A percentile compares a stretch with the other conserved stretches of the same genome.
Evolutionary conservation across 1,140 invertebrate genomes (phyloP).

Genomic region (Tetramorium parvispinum): DNA sequence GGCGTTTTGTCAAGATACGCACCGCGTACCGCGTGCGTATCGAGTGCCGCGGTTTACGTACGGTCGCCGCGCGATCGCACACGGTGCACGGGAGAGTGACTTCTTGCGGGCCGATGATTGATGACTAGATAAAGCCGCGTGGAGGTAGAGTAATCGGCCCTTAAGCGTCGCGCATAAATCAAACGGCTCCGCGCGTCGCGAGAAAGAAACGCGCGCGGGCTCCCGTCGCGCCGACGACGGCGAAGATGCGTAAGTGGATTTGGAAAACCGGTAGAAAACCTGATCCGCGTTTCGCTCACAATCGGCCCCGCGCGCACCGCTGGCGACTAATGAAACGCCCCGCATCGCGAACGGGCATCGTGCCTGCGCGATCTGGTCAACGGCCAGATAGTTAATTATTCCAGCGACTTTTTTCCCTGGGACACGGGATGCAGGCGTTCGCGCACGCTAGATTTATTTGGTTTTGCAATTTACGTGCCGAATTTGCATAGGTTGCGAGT

Average conservation of each 20-base stretch:
- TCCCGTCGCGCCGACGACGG: conserved; percentile 63
- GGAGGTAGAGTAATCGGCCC: conserved; percentile 71
- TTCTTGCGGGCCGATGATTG: conserved; percentile 64
- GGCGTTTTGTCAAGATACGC: conserved; percentile 19
- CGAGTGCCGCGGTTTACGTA: not conserved
- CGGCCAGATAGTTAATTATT: conserved; percentile 52
- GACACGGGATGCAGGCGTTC: not conserved
- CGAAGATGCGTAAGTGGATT: conserved; percentile 71
- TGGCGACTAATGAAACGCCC: conserved; percentile 44
- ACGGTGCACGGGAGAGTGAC: conserved; percentile 16
- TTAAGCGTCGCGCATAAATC: conserved; percentile 73
- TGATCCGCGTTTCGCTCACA: conserved; percentile 46
- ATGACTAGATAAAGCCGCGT: conserved; percentile 69
- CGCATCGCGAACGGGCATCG: not conserved
- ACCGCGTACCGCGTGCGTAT: not conserved
- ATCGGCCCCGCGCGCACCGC: not conserved
- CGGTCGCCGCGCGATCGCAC: not conserved
- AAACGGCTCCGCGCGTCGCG: conserved; percentile 63
- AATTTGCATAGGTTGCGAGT: conserved; percentile 9
- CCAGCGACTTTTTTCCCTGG: conserved; percentile 44
- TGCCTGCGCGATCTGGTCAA: conserved; percentile 30
- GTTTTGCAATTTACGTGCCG: conserved; percentile 35
- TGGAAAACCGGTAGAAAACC: conserved; percentile 75
- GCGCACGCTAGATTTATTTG: conserved; percentile 25
- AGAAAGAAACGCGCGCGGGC: conserved; percentile 59